Evolutionary conservation across 2,888 invertebrate genomes (phyloP), one percentile per base, ranked within the genome.

Genomic region (Melanotus villosus): DNA sequence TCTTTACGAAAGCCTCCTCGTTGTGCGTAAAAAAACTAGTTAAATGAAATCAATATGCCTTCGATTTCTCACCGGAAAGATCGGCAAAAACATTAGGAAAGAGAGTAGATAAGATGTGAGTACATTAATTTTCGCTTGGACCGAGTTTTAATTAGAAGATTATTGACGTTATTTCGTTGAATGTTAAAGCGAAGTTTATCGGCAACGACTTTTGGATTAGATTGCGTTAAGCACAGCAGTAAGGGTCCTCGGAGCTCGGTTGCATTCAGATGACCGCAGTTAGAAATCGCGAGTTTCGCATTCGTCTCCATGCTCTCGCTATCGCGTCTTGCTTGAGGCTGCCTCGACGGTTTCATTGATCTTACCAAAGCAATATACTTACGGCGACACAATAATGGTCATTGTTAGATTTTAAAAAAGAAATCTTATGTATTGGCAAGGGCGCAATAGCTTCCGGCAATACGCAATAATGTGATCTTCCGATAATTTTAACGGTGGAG

Each of bases 321-420:
- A 80, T 79, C 79, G 77, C 76, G 70, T 71, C 73, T 75, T 71
- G 80, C 78, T 77, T 75, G 72, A 68, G 77, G 78, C 71, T 18
- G 45, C 54, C 57, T 34, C 30, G 73, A 74, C 73, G 73, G 72
- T 75, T 76, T 77, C 81, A 82, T 82, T 81, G 81, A 81, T 82
- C 80, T 80, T 76, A 74, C 72, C 76, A 75, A 80, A 80, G 81
- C 81, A 81, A 82, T 82, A 82, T 82, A 81, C 81, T 81, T 80
- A 78, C 74, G 76, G 77, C 76, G 77, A 76, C 79, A 79, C 80
- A 82, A 81, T 81, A 81, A 81, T 79, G 73, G 80, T 80, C 78
- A 82, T 82, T 81, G 82, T 81, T 80, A 79, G 77, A 77, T 78
- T 79, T 76, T 67, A 78, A 79, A 80, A 75, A 81, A 80, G 77